Base-by-base conservation (phyloP, 1,140 invertebrate species). In the Trachymyrmex cornetzi region DNA sequence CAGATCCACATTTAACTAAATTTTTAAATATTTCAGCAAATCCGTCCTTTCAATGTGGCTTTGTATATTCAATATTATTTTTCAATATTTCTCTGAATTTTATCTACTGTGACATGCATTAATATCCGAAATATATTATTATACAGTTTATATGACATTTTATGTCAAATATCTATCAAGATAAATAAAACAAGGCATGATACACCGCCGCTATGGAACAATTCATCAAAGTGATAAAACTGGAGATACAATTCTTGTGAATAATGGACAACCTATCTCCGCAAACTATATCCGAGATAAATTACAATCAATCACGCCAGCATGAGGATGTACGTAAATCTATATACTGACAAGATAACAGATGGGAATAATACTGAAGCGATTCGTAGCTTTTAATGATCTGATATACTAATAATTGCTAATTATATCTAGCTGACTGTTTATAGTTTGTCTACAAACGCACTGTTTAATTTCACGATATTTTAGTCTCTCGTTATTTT, bases 401-500 rank as follows among this genome's bases (percentile, higher is more conserved):
- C 16, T 30, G 27, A 72, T n/a, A n/a, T 27, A 7, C 44, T 50
- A 88, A 72, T 80, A 75, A 59, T 44, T 14, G 27, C n/a, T 44
- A 63, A 72, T 86, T 59, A 79, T 80, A 12, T 11, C 9, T 44
- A 12, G 48, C 16, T 14, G 38, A 80, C n/a, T 38, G 12, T 34
- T n/a, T n/a, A n/a, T 34, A 48, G 5, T 50, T 63, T 71, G 50
- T 55, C 14, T 61, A 55, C 12, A 3, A 53, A 19, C 11, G 38
- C 38, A 44, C 38, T 1, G 48, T 11, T 4, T 48, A 27, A 16
- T 87, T 44, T 30, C 53, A 24, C 27, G 53, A 14, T n/a, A 9
- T 82, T 82, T 55, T 74, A 48, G 14, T 22, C 38, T 59, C 12
- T 59, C 12, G 0, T 74, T 48, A 82, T 82, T 34, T 59, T n/a